Evolutionary conservation across 1,140 invertebrate genomes (phyloP).

Genomic region (Cotesia chilonis): DNA sequence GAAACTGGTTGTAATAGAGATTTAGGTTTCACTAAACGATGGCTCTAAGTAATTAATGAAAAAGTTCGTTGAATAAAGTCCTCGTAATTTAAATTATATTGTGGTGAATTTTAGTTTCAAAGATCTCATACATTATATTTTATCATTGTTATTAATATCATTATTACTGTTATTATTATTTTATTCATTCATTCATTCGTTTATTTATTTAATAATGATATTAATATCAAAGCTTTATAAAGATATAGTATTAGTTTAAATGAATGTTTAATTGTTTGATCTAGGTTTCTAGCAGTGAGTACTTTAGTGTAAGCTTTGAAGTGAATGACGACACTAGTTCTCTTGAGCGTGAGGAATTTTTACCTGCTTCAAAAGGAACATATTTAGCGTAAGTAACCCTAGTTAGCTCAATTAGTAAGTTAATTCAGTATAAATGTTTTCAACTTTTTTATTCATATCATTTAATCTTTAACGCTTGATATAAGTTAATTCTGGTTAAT

Average conservation of each 20-base stretch:
- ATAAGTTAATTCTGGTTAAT: no score
- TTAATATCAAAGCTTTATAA: conserved; percentile 26
- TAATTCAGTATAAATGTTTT: no score
- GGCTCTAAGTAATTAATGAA: conserved; percentile 25
- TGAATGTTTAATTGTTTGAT: conserved; percentile 36
- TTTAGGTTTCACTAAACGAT: background rate
- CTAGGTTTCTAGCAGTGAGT: conserved; percentile 79
- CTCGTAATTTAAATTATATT: conserved; percentile 12
- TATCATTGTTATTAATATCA: no score
- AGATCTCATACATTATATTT: no score
- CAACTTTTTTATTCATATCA: no score
- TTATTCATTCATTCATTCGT: no score
- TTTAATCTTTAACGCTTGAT: no score
- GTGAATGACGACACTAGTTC: conserved; percentile 65
- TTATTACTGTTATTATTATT: no score
- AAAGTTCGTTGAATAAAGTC: background rate
- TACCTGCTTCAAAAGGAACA: conserved; percentile 74
- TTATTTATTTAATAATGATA: background rate
- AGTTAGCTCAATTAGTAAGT: no score
- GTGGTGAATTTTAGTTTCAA: background rate
- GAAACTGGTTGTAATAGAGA: conserved; percentile 20
- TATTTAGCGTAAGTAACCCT: conserved; percentile 72
- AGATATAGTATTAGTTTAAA: conserved; percentile 17
- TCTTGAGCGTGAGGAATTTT: conserved; percentile 72
- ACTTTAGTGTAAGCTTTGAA: conserved; percentile 79